These are phyloP conservation scores for Catharus bicknelli DNA, from an alignment of 2,113 vertebrate species.

Conservation along the genomic window DNA sequence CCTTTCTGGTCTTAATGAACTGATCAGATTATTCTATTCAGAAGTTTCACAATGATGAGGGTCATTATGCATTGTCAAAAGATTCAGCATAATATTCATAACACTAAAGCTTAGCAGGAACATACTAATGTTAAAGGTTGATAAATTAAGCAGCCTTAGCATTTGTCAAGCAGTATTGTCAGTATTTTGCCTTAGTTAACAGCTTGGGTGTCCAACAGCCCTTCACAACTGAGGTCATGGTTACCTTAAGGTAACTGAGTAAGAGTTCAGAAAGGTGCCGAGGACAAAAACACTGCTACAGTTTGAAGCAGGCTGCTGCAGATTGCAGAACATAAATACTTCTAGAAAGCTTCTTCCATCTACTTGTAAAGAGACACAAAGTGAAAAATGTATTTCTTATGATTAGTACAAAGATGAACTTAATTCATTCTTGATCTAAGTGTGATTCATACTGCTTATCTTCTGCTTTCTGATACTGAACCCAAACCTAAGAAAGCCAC, in stretches of 20 bases:
- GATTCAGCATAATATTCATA: conserved; percentile 43
- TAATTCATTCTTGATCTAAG: background rate
- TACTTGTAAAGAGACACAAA: background rate
- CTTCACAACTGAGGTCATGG: background rate
- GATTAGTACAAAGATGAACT: background rate
- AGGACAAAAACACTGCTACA: background rate
- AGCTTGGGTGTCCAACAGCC: conserved; percentile 34
- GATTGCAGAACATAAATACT: background rate
- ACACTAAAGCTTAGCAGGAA: conserved; percentile 3
- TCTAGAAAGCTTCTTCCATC: background rate
- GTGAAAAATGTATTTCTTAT: background rate
- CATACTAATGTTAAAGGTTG: conserved; percentile 21
- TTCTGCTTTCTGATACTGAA: background rate
- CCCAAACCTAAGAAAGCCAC: background rate
- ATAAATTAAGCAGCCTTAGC: conserved; percentile 44
- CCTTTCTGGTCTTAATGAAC: conserved; percentile 38
- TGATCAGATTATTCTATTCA: conserved; percentile 42
- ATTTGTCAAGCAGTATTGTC: conserved; percentile 33
- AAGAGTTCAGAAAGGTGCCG: background rate
- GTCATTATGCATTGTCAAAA: conserved; percentile 55
- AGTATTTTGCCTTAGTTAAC: conserved; percentile 46
- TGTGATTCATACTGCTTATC: background rate
- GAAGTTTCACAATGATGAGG: conserved; percentile 35
- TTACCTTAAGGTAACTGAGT: background rate
- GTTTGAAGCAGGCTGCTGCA: background rate